Conservation (phyloP, 2,888 invertebrate species). For the Oxycera nigricornis region DNA sequence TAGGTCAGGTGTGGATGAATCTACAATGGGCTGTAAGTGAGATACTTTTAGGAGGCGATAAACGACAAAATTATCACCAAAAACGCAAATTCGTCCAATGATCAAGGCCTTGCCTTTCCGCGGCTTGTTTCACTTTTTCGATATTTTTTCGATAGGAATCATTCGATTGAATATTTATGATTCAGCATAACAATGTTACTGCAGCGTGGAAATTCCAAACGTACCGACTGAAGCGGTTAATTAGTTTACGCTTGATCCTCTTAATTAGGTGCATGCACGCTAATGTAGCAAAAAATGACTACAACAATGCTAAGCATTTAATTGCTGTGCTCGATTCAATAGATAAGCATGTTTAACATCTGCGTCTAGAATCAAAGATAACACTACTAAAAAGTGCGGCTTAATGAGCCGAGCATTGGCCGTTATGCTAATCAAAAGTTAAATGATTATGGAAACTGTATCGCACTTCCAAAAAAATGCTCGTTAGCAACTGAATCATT, state of each 20-base stretch:
- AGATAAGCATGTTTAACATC: too few relatives aligned
- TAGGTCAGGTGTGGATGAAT: neutral
- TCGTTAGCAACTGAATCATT: too few relatives aligned
- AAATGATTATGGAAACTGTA: too few relatives aligned
- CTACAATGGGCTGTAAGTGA: too few relatives aligned
- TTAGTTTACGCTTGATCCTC: neutral
- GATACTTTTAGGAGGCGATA: too few relatives aligned
- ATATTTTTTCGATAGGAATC: neutral
- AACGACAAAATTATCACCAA: neutral
- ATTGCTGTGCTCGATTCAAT: neutral
- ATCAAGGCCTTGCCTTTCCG: neutral
- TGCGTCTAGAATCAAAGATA: neutral
- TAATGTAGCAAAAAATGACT: neutral
- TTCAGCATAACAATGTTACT: too few relatives aligned
- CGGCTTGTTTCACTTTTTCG: neutral
- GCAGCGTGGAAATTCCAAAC: too few relatives aligned
- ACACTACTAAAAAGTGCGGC: too few relatives aligned
- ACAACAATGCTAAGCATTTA: neutral
- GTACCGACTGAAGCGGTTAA: too few relatives aligned
- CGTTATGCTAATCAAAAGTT: too few relatives aligned
- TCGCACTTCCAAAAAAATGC: too few relatives aligned
- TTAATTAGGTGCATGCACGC: neutral
- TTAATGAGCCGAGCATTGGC: too few relatives aligned
- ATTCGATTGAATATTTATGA: neutral
- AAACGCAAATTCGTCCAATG: neutral